Evolutionary conservation across 2,113 vertebrate species (phyloP).

Genomic region (Geococcyx californianus): DNA sequence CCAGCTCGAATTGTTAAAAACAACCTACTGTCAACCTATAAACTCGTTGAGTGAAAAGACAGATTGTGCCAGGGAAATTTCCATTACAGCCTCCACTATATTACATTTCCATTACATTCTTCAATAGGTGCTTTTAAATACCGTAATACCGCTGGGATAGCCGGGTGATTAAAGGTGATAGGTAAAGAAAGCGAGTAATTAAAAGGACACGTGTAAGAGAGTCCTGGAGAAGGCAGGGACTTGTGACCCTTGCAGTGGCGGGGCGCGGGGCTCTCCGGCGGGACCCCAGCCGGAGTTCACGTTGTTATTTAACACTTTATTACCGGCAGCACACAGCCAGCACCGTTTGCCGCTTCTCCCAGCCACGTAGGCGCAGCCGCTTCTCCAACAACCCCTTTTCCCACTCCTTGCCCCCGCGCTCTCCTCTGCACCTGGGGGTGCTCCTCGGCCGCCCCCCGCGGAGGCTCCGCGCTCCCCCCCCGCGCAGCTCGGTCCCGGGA

Average conservation of each 20-base stretch:
- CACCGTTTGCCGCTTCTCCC: background rate
- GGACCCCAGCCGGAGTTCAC: background rate
- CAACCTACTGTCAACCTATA: conserved; percentile 57
- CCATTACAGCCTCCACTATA: conserved; percentile 55
- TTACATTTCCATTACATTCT: conserved; percentile 60
- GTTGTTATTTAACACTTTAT: background rate
- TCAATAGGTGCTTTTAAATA: conserved; percentile 64
- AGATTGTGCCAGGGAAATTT: conserved; percentile 60
- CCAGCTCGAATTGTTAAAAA: conserved; percentile 56
- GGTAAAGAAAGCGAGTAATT: conserved; percentile 50
- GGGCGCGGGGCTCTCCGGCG: background rate
- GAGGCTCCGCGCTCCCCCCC: background rate
- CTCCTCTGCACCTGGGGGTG: background rate
- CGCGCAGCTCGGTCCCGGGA: background rate
- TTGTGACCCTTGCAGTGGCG: background rate
- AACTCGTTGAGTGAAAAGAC: conserved; percentile 58
- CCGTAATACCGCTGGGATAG: conserved; percentile 17
- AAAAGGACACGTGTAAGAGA: conserved; percentile 26
- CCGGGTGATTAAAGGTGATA: conserved; percentile 56
- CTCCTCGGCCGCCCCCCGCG: background rate
- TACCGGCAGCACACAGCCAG: background rate
- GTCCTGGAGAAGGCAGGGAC: background rate
- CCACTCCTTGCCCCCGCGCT: background rate
- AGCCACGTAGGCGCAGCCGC: background rate
- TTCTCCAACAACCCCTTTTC: background rate